Base-by-base conservation (phyloP, 1,140 invertebrate species). In the Paracyclopina nana region DNA sequence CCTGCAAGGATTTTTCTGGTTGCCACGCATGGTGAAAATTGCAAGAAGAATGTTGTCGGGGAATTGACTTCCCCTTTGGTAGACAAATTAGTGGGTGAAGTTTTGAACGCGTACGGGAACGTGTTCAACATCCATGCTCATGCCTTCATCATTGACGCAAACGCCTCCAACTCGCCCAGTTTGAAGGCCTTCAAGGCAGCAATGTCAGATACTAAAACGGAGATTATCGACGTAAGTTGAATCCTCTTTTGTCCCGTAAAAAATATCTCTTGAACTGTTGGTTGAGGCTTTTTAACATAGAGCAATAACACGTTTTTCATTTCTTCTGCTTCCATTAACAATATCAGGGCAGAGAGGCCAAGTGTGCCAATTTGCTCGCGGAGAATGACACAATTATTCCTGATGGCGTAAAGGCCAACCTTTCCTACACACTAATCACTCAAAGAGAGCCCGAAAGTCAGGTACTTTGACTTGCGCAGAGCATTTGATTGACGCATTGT, bases 1-100 rank as follows among this genome's bases (percentile, higher is more conserved):
- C 60, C 64, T 28, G 61, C 66, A 4, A 59, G 65, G 50, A 71
- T 81, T 4, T 61, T 76, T 12, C 60, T 80, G 22, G 65, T 80
- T 4, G 78, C 73, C 6, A 79, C 77, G 0, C 76, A 80, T 61
- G 74, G 76, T 11, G 75, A 78, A 58, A 57, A 61, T 4, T 71
- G 71, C 31, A 63, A 64, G 9, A 70, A 68, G 55, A 72, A 68
- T 38, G 62, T 68, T 20, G 73, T 73, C 25, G 72, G 72, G 55
- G 75, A 52, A 27, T 43, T 24, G 18, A 28, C 6, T 14, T 52
- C 50, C 16, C 38, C 38, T 11, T 12, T 18, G n/a, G 29, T 22
- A 40, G 46, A 53, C 40, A 5, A 22, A 30, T 49, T 50, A 5
- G 30, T 55, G 38, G 56, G 63, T 27, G 71, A 66, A 54, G 63